Base-by-base conservation (phyloP, 2,888 invertebrate genomes). In the Cactoblastis cactorum region DNA sequence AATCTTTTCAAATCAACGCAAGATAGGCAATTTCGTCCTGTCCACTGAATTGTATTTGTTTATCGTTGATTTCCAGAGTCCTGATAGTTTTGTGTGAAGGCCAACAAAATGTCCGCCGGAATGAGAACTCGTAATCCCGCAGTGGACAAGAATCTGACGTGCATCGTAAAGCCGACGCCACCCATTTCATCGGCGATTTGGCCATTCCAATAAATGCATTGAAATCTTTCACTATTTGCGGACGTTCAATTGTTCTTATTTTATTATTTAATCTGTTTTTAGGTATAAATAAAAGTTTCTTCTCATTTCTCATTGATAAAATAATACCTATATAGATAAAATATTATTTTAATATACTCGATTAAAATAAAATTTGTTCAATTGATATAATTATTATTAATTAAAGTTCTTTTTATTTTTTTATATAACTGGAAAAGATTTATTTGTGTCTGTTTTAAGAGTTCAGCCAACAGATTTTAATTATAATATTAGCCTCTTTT, bases 111-210 rank as follows among this genome's bases (percentile, higher is more conserved):
- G 35, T 15, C 39, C 52, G 46, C 49, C 39, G 49, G 50, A 57
- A 57, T 56, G 56, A 51, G 58, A 41, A 41, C 37, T n/a, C 45
- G 47, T 72, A 69, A 75, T 74, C 74, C 65, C 51, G 53, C 49
- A 52, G 56, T 41, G 48, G 66, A 76, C 71, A 59, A 69, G 64
- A 64, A 72, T 72, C 69, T 59, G 71, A 75, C 72, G 59, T 56
- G 65, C 59, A 58, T 58, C 56, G 57, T 48, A 66, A 68, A 65
- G 63, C 70, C 63, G 67, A 70, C 64, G 61, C 43, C 24, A 54
- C 56, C 57, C 52, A 54, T 54, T 53, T 22, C 37, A 11, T 22
- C 24, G 35, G 24, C 28, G 28, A 15, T 28, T 24, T 43, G 5
- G 28, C 28, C 1, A 28, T 43, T 41, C 15, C 11, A 15, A 28